Percentiles rank a stretch among this genome's conserved stretches.
phyloP scores from a whole-genome alignment of 1,140 invertebrate species.

The Fopius arisanus region DNA sequence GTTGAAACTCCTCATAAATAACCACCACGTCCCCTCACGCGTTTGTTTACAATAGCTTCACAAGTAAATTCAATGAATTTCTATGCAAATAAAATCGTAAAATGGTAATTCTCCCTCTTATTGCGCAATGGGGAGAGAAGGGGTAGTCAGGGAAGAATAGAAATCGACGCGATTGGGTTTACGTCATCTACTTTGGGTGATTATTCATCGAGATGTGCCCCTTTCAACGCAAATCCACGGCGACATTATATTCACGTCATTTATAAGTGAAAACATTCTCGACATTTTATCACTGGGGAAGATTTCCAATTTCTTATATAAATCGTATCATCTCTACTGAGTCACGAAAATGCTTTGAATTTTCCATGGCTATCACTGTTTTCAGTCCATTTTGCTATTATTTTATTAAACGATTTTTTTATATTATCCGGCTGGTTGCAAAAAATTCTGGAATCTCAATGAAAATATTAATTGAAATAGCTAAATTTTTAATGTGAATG shows the following conservation, averaged over 20 bases:
- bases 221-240: neutral
- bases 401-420: no score
- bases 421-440: no score
- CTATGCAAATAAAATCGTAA: conserved; percentile 45
- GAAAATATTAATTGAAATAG: no score
- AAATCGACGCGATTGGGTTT: neutral
- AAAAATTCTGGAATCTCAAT: no score
- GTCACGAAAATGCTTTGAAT: no score
- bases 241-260: neutral
- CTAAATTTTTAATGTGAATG: no score
- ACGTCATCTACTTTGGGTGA: neutral
- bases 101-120: conserved; percentile 24
- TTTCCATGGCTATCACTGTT: no score
- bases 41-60: conserved; percentile 43
- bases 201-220: neutral
- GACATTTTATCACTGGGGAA: no score
- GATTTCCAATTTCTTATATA: no score
- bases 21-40: conserved; percentile 28
- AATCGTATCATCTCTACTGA: no score
- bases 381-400: no score
- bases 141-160: neutral
- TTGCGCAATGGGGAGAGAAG: conserved; percentile 22
- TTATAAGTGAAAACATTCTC: neutral
- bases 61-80: conserved; percentile 46
- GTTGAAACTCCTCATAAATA: conserved; percentile 36